A percentile compares a stretch with the other conserved stretches of the same genome.
Conservation (phyloP, 2,113 vertebrate genomes). For the Cavia porcellus region DNA sequence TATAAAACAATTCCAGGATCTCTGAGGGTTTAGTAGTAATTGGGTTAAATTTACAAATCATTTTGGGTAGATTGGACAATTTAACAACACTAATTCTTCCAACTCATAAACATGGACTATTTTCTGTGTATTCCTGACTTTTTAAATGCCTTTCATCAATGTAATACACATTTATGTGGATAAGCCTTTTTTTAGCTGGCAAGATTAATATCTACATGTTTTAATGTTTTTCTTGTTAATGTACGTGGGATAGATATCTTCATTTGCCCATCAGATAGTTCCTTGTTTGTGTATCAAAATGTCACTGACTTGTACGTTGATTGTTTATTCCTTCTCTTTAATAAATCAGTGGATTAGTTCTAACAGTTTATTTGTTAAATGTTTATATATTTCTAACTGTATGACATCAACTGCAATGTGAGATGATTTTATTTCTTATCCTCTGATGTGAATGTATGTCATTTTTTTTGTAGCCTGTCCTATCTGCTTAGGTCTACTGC, state of each 20-base stretch:
- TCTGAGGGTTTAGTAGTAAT: neutral
- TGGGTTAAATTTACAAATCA: neutral
- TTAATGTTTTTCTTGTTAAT: neutral
- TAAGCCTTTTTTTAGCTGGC: neutral
- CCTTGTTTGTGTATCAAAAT: neutral
- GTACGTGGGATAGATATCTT: neutral
- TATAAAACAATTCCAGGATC: neutral
- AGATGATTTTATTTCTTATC: neutral
- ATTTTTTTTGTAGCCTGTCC: neutral
- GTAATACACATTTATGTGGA: no score
- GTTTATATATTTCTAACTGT: neutral
- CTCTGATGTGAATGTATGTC: neutral
- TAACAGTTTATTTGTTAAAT: neutral
- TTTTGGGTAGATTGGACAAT: neutral
- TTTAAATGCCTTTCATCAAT: neutral
- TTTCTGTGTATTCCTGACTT: neutral
- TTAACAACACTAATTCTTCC: neutral
- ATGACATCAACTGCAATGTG: neutral
- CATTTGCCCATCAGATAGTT: neutral
- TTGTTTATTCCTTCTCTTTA: no score
- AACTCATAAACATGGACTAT: neutral
- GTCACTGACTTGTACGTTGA: neutral
- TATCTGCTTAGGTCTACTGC: no score
- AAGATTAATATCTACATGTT: neutral
- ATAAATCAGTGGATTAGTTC: neutral